Base-by-base conservation (phyloP, 1,140 invertebrate genomes). In the Drosophila leontia region DNA sequence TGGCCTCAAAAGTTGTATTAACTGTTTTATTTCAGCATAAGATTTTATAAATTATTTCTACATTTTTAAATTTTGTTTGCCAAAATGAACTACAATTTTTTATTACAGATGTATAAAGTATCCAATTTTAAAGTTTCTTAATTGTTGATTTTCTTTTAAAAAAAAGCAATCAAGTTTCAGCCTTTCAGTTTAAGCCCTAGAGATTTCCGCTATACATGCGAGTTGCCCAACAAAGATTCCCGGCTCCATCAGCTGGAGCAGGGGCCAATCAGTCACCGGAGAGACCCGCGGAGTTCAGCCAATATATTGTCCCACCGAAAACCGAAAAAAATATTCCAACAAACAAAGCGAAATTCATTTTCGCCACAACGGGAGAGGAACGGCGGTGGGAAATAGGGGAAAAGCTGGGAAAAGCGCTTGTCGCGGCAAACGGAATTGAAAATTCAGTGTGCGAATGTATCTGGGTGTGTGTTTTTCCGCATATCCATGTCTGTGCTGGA, bases 311-410 rank as follows among this genome's bases (percentile, higher is more conserved):
- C 65, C 59, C 53, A 65, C 26, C 65, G 56, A 78, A 78, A 71
- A 79, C 26, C 57, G 41, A 72, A 65, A 60, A 84, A 83, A 75
- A 78, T 80, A 88, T 88, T 84, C 80, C 75, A 82, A 82, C 85
- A 90, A 91, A 90, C 85, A 90, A 86, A 91, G 82, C 72, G 82
- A 86, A 90, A 91, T 87, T 86, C 86, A 91, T 91, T 86, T 91
- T 80, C 47, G 59, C 57, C 37, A 56, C 53, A 56, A n/a, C 19
- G 35, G 19, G 5, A 26, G 55, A 57, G 57, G 34, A 41, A 47
- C 4, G 29, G 41, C 47, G 39, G 48, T 26, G 23, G 44, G 44
- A 42, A 29, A 0, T 8, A n/a, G 56, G 34, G 37, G 35, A 74
- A 64, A 74, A 75, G 13, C 53, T 12, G 39, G 51, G 61, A 55